Conservation (phyloP, 2,888 invertebrate species). For the Macropis europaea region DNA sequence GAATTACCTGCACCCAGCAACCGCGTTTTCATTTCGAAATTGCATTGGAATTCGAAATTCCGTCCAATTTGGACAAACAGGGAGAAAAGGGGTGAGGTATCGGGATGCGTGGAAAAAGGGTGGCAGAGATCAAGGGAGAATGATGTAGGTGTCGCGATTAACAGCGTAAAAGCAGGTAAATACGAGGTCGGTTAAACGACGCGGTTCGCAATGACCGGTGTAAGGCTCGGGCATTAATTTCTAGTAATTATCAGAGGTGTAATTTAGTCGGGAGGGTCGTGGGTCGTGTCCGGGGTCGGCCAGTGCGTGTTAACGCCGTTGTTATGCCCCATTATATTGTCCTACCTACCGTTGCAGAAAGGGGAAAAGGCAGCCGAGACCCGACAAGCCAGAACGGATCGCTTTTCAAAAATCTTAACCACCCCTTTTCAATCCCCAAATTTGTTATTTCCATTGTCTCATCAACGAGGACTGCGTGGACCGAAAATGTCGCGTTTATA, state of each 20-base stretch:
- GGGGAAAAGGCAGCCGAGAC: slow-evolving; percentile 41
- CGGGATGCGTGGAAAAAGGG: background rate
- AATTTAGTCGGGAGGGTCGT: slow-evolving; percentile 75
- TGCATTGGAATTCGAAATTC: no score
- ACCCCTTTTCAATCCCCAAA: background rate
- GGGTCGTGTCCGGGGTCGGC: slow-evolving; percentile 76
- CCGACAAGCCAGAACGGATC: slow-evolving; percentile 20
- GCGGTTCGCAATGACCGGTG: slow-evolving; percentile 58
- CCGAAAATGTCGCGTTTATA: no score
- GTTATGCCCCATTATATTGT: slow-evolving; percentile 79
- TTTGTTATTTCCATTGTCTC: no score
- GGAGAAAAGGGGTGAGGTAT: background rate
- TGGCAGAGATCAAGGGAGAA: background rate
- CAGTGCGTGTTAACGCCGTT: slow-evolving; percentile 79
- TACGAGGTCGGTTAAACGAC: slow-evolving; percentile 49
- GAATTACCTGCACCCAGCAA: no score
- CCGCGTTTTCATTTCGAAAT: no score
- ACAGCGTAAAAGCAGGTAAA: slow-evolving; percentile 52
- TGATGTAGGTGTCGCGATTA: slow-evolving; percentile 41
- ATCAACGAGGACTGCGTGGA: no score
- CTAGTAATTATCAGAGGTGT: slow-evolving; percentile 79
- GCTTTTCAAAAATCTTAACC: slow-evolving; percentile 44
- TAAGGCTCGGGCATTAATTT: slow-evolving; percentile 73
- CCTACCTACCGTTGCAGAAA: slow-evolving; percentile 62
- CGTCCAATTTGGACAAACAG: background rate